Base-by-base conservation (phyloP, 2,797 vertebrate species). In the Peromyscus nudipes region DNA sequence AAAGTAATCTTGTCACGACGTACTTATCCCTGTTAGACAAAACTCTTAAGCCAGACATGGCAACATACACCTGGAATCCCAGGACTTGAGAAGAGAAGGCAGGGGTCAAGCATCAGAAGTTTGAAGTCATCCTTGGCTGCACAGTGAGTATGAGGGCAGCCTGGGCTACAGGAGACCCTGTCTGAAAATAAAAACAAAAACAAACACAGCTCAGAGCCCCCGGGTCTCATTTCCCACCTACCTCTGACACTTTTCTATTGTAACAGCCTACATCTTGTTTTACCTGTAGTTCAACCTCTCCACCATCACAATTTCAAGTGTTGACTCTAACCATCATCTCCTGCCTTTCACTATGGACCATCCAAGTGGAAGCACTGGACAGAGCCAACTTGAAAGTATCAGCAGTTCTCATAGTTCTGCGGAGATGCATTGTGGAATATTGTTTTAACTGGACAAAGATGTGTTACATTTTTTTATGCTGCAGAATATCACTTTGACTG, bases 21-120 rank as follows among this genome's bases (percentile, higher is more conserved):
- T 75, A 89, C 52, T 55, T 95, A 62, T 89, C 25, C 27, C 64
- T 89, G 34, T 94, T 92, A 73, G 55, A 79, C 57, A 89, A 85
- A 62, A 89, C 40, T 40, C 73, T 55, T 55, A 17, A 46, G 27
- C 29, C 75, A 27, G 43, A 4, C 43, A 77, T 49, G 43, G 12
- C 31, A 43, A 25, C 43, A 49, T 31, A 77, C 17, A 49, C 75
- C 75, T 49, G 43, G 12, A 77, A 49, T 49, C 40, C 43, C 75
- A 77, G 43, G 40, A 77, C 71, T 73, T 73, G 71, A 40, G 71
- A 37, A 23, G n/a, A 21, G 37, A 19, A 73, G 34, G 37, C n/a
- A 73, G 37, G 21, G 9, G n/a, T 67, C 65, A 16, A 67, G 29
- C 65, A 37, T 37, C n/a, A 73, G n/a, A 73, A 73, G 69, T 73